Evolutionary conservation across 2,888 invertebrate species (phyloP).

Genomic region (Lochmaea capreae): DNA sequence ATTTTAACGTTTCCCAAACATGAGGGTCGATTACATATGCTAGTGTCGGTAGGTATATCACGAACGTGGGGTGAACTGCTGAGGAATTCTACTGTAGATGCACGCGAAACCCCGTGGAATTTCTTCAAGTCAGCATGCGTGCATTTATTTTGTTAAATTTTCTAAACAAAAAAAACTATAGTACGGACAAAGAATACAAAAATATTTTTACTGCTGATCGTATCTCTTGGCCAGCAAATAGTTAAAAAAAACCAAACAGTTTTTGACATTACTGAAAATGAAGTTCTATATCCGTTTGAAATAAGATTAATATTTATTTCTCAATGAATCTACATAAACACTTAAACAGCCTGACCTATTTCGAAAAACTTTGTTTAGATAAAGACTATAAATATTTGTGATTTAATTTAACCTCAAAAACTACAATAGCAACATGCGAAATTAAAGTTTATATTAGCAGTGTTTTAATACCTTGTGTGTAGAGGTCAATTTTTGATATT

Average conservation of each 20-base stretch:
- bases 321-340: background rate
- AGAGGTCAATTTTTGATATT: background rate
- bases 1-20: background rate
- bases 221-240: background rate
- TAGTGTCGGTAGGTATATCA: conserved; percentile 10
- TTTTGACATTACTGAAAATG: background rate
- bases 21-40: conserved; percentile 7
- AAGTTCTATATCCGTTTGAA: no score
- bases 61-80: conserved; percentile 1
- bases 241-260: background rate
- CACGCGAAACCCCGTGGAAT: background rate
- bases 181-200: background rate
- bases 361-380: conserved; percentile 4
- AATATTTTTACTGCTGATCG: background rate
- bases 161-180: background rate
- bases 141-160: conserved; percentile 2
- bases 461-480: background rate
- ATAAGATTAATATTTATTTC: no score
- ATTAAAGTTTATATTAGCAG: background rate
- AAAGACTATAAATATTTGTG: conserved; percentile 8
- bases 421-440: background rate
- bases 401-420: conserved; percentile 5
- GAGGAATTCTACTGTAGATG: conserved; percentile 4
- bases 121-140: background rate
- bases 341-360: conserved; percentile 9